Conservation (phyloP, 64 coral and sea anemone genomes). For the Actinia tenebrosa region DNA sequence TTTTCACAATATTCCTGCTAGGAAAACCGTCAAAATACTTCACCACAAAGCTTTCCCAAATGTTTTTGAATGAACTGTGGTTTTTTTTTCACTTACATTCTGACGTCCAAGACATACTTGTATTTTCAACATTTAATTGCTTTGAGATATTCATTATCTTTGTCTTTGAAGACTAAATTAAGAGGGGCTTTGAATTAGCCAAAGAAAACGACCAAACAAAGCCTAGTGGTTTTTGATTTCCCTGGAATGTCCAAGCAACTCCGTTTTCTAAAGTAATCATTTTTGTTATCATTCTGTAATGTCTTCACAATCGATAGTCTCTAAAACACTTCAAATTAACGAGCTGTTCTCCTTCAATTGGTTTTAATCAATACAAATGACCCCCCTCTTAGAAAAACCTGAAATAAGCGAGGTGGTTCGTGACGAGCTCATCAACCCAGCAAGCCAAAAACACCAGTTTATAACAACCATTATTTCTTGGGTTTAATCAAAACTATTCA, state of each 20-base stretch:
- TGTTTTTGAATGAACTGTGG: not conserved
- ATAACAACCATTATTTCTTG: not conserved
- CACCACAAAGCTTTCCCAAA: not conserved
- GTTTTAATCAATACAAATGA: constrained; percentile 18
- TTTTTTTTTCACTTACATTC: not conserved
- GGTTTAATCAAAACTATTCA: constrained; percentile 1
- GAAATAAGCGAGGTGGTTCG: not conserved
- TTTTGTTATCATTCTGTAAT: constrained; percentile 6
- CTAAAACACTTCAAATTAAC: constrained; percentile 15
- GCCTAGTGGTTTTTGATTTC: not conserved
- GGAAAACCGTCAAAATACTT: not conserved
- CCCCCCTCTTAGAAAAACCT: constrained; percentile 10
- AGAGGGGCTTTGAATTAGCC: not conserved
- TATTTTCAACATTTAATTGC: not conserved
- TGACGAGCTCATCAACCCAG: not conserved
- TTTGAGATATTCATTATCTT: not conserved
- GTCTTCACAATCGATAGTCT: not conserved
- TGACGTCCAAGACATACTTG: not conserved
- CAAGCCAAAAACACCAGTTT: not conserved
- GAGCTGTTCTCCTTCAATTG: not conserved
- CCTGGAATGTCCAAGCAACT: not conserved
- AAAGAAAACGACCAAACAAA: not conserved
- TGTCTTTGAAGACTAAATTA: not conserved
- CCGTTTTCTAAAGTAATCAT: not conserved
- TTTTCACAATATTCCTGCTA: not conserved